Evolutionary conservation across 2,797 vertebrate genomes (phyloP), one percentile per base, ranked within the genome.

Genomic region (Danio jaintianensis): DNA sequence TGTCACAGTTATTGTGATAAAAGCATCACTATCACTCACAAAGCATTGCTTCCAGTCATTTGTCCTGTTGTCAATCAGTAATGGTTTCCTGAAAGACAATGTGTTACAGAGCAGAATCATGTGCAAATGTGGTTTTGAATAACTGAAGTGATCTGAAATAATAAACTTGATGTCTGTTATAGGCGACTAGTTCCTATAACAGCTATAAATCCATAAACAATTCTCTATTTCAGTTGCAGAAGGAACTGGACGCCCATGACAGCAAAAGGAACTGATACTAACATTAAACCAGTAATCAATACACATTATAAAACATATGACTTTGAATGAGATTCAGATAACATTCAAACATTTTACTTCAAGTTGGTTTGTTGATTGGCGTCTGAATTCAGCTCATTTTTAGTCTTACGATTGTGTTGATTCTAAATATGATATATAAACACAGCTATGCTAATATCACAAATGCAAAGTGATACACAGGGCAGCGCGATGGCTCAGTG

Each of bases 111-210:
- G 50, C 38, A 11, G 61, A 42, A 18, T 40, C 16, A 5, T 20
- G 15, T 50, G 66, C 7, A 10, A 69, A 38, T 69, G 16, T 40
- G 4, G 22, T 16, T 12, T 55, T 70, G 48, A 16, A 40, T 40
- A 53, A 40, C 12, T 42, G 50, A 52, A 69, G 15, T 38, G 63
- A 67, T 6, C 20, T 48, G 13, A n/a, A 7, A 38, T 52, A 69
- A 18, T 3, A 3, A 29, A 29, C 22, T 18, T 11, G 16, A 5
- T 69, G 9, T 18, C 15, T 52, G 48, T 68, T 52, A 50, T 36
- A 48, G 29, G 29, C 29, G 29, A 29, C 7, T 67, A 47, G 22
- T 69, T 69, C 29, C 67, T 71, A 70, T 42, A 38, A 71, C 68
- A 70, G 70, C 68, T 9, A 53, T 20, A 55, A 12, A 42, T 20